A percentile compares a stretch with the other conserved stretches of the same genome.
Evolutionary conservation across 2,888 invertebrate genomes (phyloP).

Genomic region (Xanthia togata): DNA sequence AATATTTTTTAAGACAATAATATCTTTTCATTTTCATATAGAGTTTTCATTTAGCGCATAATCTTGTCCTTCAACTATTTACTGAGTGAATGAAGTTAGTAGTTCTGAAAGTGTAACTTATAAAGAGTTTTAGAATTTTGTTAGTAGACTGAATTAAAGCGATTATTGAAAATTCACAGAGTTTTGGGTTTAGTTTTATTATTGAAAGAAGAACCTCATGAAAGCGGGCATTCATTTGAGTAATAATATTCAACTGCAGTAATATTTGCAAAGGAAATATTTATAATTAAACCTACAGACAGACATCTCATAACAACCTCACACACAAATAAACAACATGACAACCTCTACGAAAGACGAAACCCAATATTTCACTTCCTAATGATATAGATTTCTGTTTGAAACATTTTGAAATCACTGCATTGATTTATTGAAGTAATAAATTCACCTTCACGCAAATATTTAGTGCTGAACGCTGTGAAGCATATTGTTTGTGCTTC

Average conservation of each 20-base stretch:
- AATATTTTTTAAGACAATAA: too few species aligned
- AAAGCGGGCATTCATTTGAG: not conserved
- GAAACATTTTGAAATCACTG: constrained; percentile 54
- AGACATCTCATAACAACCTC: constrained; percentile 30
- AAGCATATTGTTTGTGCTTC: constrained; percentile 51
- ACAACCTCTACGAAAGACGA: constrained; percentile 43
- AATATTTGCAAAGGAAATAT: constrained; percentile 10
- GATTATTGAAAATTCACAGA: not conserved
- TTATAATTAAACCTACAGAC: constrained; percentile 17
- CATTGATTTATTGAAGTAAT: constrained; percentile 61
- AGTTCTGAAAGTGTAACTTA: too few species aligned
- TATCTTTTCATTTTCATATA: too few species aligned
- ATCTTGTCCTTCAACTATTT: not conserved
- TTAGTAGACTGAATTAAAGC: too few species aligned
- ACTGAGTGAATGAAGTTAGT: not conserved
- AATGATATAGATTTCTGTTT: constrained; percentile 57
- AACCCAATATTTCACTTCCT: constrained; percentile 58
- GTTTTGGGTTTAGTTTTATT: too few species aligned
- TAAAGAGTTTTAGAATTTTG: not conserved
- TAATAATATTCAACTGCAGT: constrained; percentile 3
- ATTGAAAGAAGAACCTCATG: not conserved
- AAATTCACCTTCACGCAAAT: constrained; percentile 57
- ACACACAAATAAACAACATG: constrained; percentile 36
- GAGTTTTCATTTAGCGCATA: not conserved
- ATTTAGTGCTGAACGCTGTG: constrained; percentile 59